Base-by-base conservation (phyloP, 2,888 invertebrate species). In the Piscicola geometra region DNA sequence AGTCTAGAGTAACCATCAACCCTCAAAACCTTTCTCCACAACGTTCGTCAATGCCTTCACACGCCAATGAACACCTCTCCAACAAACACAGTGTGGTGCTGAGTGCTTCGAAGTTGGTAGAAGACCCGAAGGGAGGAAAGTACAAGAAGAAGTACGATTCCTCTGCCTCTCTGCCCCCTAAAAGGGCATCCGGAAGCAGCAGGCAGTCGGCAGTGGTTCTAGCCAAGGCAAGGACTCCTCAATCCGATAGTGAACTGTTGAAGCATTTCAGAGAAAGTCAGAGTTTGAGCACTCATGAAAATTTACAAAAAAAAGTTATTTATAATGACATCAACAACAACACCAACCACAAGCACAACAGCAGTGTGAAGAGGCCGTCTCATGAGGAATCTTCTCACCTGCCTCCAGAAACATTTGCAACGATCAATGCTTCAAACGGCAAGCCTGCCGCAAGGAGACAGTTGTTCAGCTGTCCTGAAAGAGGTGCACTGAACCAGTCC, bases 381-480 rank as follows among this genome's bases (percentile, higher is more conserved):
- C 41, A 41, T 41, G 15, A 9, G 9, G 41, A 56, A 9, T 18
- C 25, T 18, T 21, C 60, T 21, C 5, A 56, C n/a, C 60, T 3
- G 15, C 25, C 60, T 56, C 3, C 60, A 25, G n/a, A 56, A 9
- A 47, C 50, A 9, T 47, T 21, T n/a, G n/a, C n/a, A n/a, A n/a
- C n/a, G n/a, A 41, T 5, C 41, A 41, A 41, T 41, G 41, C 41
- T 9, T 41, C 41, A 9, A 41, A 15, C 5, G 15, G 41, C 5
- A 41, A 41, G n/a, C n/a, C 25, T 56, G 3, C 60, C 60, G 60
- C n/a, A 5, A 56, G 60, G n/a, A 5, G 60, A 15, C 3, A 56
- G 25, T 25, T 56, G 60, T 56, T 56, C 60, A 56, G 12, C 25
- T 56, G 60, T 56, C 60, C 60, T 25, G 60, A 56, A 21, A n/a